Base-by-base conservation (phyloP, 2,888 invertebrate species). In the Trissoscelio sp. region DNA sequence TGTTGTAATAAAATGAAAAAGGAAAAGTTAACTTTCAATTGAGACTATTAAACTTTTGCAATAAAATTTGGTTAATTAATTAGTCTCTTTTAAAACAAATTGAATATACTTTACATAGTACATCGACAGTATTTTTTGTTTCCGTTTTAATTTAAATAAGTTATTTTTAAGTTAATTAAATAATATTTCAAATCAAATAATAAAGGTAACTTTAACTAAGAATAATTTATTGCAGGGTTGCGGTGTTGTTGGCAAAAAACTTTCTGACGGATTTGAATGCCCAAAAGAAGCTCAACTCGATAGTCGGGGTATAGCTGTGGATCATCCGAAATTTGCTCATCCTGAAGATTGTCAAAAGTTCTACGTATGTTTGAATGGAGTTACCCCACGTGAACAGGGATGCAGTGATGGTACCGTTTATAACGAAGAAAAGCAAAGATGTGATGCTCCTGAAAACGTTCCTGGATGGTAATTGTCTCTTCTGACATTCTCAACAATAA, bases 371-470 rank as follows among this genome's bases (percentile, higher is more conserved):
- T 92, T 97, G 86, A 97, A 96, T 91, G 96, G 96, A 11, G 93
- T 95, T 24, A 97, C 96, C 85, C 97, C 97, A n/a, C 94, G 97
- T 82, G 96, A 97, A 90, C 94, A 97, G 83, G 96, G 97, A 31
- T 97, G 97, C 92, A 94, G 94, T 88, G 94, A 95, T 67, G 97
- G 97, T 77, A 96, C 96, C 89, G 98, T 97, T n/a, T 98, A 97
- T 93, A 97, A 98, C 89, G 96, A 97, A 84, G 95, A 95, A 83
- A 92, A 94, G 0, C 95, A 96, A 92, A 94, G 94, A 90, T 98
- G 98, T 91, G 97, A 97, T 90, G 95, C 96, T 0, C 97, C 97
- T 31, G 97, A 97, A 92, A 97, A 97, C 91, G 97, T 97, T 67
- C 93, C 95, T 86, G 97, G 97, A 93, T 97, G 97, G 96, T 96